Evolutionary conservation across 2,888 invertebrate species (phyloP), one percentile per base, ranked within the genome.

Genomic region (Xestia c-nigrum): DNA sequence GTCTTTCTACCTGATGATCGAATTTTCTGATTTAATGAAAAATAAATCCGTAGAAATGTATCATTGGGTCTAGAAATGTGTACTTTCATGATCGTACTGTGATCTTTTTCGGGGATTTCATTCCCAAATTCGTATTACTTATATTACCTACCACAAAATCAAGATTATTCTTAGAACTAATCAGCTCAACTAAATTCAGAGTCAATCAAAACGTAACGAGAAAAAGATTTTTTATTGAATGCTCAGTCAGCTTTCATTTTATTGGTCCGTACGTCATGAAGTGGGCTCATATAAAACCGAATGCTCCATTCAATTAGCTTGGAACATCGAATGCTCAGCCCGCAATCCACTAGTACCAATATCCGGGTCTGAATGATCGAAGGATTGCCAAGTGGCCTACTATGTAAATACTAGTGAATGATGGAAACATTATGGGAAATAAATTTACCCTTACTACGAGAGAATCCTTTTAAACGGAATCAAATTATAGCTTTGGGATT

Each of bases 281-380:
- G 86, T 85, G 81, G 84, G 78, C 81, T 81, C 89, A 87, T 89
- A 90, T 90, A 89, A 88, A 88, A 84, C 74, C 82, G 79, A 85
- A 84, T 85, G 84, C 87, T 81, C 86, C 88, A 89, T 89, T 88
- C 92, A 91, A 91, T 91, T 90, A 91, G 89, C 80, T 79, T 76
- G 76, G 88, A 86, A 83, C 84, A 87, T 86, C 82, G 85, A 89
- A 86, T 83, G 83, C 86, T 88, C 88, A 88, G 77, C 84, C 84
- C 85, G 78, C 83, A 84, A 78, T 76, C 80, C 79, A 88, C 85
- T 87, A 85, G 86, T 87, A 85, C 91, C 91, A 92, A 93, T 92
- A 93, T 93, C 93, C 93, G 92, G 87, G 87, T 80, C 87, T 90
- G 66, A 89, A 89, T 83, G 83, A 87, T 85, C 87, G 84, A 78